Evolutionary conservation across 2,888 invertebrate genomes (phyloP).

Genomic region (Eupithecia insigniata): DNA sequence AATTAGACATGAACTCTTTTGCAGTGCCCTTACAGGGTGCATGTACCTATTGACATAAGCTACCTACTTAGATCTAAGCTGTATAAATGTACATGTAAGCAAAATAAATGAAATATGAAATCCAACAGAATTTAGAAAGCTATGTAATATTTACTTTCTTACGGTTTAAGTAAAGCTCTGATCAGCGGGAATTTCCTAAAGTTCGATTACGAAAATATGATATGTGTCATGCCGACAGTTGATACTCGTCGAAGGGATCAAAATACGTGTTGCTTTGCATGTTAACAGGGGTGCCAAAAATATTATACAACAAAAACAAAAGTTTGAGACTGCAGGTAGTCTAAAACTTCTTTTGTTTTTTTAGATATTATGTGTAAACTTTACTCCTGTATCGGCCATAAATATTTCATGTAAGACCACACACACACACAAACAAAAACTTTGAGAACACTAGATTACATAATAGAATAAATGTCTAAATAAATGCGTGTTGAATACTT

Average conservation of each 20-base stretch:
- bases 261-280: conserved; percentile 24
- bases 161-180: not conserved
- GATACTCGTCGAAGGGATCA: conserved; percentile 31
- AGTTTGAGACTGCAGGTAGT: conserved; percentile 11
- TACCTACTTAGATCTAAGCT: too few species aligned
- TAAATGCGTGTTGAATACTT: not conserved
- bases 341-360: not conserved
- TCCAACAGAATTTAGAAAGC: too few species aligned
- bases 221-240: conserved; percentile 31
- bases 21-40: too few species aligned
- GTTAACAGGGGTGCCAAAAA: conserved; percentile 23
- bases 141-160: too few species aligned
- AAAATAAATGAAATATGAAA: too few species aligned
- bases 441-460: not conserved
- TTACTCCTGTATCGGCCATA: not conserved
- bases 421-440: not conserved
- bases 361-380: not conserved
- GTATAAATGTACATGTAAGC: too few species aligned
- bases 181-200: conserved; percentile 10
- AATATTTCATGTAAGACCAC: not conserved
- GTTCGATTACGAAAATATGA: conserved; percentile 28
- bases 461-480: not conserved
- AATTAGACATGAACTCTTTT: too few species aligned
- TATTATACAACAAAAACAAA: conserved; percentile 23
- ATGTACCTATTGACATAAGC: too few species aligned